phyloP scores from a whole-genome alignment of 2,888 invertebrate genomes.

The Ormyrus thymus region DNA sequence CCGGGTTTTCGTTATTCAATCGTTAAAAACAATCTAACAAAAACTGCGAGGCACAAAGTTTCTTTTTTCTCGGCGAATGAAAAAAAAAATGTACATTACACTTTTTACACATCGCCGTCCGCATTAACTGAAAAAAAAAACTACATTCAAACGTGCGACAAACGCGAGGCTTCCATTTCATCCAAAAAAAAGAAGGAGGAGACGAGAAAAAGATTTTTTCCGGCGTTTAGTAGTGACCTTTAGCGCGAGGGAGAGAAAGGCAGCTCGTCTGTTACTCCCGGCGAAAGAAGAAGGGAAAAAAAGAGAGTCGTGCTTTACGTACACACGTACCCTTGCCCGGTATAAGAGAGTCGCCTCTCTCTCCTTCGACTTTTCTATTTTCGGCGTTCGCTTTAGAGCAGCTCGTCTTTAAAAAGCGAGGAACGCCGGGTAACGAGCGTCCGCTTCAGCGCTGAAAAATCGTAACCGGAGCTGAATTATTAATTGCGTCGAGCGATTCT shows the following conservation, averaged over 20 bases:
- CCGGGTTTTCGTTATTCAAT: too few species aligned
- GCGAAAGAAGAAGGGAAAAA: background rate
- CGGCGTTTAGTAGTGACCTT: constrained; percentile 43
- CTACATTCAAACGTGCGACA: background rate
- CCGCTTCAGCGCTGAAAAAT: constrained; percentile 24
- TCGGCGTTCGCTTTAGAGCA: constrained; percentile 26
- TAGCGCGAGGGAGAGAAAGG: constrained; percentile 5
- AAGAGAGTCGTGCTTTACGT: background rate
- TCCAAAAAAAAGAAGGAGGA: constrained; percentile 4
- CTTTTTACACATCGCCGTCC: background rate
- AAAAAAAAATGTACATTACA: background rate
- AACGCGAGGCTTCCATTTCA: constrained; percentile 36
- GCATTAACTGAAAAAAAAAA: background rate
- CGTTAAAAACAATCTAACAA: too few species aligned
- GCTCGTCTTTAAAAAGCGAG: constrained; percentile 35
- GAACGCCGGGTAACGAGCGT: background rate
- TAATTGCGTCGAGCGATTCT: constrained; percentile 19
- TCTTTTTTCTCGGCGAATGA: too few species aligned
- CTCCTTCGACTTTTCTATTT: constrained; percentile 35
- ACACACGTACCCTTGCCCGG: background rate
- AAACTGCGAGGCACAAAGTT: too few species aligned
- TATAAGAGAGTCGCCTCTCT: background rate
- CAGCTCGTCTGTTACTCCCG: constrained; percentile 8
- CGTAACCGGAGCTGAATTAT: constrained; percentile 35
- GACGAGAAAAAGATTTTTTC: constrained; percentile 27